A percentile compares a stretch with the other conserved stretches of the same genome.
phyloP scores from a whole-genome alignment of 2,888 invertebrate genomes.

The Plebejus melissa region DNA sequence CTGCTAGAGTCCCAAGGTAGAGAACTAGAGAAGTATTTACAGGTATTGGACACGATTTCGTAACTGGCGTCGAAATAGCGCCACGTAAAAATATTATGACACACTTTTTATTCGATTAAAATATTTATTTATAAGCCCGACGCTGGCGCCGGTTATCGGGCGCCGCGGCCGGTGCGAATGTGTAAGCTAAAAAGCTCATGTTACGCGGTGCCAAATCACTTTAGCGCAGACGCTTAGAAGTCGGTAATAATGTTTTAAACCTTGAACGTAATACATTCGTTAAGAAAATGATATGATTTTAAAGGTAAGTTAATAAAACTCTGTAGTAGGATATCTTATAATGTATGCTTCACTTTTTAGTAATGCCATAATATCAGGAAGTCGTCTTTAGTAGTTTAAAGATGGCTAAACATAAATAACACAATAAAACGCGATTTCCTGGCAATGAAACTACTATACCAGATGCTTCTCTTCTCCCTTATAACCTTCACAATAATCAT shows the following conservation, averaged over 20 bases:
- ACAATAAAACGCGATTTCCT: no score
- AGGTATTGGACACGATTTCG: conserved; percentile 38
- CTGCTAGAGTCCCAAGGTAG: not conserved
- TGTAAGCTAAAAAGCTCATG: conserved; percentile 10
- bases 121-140: conserved; percentile 48
- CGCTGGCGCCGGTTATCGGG: conserved; percentile 31
- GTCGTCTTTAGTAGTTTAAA: no score
- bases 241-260: not conserved
- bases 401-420: no score
- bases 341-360: no score
- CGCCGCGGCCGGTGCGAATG: not conserved
- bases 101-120: conserved; percentile 61
- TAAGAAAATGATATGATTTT: not conserved
- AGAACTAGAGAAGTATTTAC: not conserved
- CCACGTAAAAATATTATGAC: conserved; percentile 56
- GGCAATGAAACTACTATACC: no score
- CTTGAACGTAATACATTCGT: not conserved
- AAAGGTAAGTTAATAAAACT: not conserved
- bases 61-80: conserved; percentile 44
- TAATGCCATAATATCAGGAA: no score
- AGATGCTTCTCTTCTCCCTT: no score
- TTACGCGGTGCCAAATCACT: not conserved
- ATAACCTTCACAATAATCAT: no score
- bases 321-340: no score
- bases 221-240: conserved; percentile 1